Evolutionary conservation across 1,140 invertebrate species (phyloP).

Genomic region (Centruroides vittatus): DNA sequence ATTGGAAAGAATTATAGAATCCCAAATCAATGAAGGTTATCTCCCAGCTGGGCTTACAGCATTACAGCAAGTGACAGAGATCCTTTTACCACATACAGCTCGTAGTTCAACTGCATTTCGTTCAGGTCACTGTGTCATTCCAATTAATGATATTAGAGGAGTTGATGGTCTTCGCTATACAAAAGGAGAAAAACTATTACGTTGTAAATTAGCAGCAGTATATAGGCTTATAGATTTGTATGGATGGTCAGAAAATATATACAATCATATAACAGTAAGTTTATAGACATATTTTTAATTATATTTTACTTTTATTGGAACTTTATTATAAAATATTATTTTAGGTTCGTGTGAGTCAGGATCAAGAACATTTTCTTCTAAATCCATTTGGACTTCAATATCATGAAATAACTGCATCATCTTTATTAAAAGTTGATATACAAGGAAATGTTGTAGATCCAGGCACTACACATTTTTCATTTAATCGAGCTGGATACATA

Average conservation of each 20-base stretch:
- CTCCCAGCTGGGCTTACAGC: slow-evolving; percentile 61
- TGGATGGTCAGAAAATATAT: slow-evolving; percentile 83
- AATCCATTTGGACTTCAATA: slow-evolving; percentile 94
- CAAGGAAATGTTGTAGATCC: slow-evolving; percentile 52
- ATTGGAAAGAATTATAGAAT: slow-evolving; percentile 89
- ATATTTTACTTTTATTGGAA: background rate
- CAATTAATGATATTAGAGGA: slow-evolving; percentile 94
- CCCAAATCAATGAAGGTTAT: slow-evolving; percentile 64
- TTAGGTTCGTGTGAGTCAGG: slow-evolving; percentile 76
- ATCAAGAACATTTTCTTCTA: slow-evolving; percentile 89
- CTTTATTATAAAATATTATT: slow-evolving; percentile 11
- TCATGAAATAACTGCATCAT: slow-evolving; percentile 94
- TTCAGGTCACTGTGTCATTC: slow-evolving; percentile 53
- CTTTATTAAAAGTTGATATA: slow-evolving; percentile 90
- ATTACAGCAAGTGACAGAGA: slow-evolving; percentile 52
- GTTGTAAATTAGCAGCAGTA: slow-evolving; percentile 90
- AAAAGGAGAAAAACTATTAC: slow-evolving; percentile 84
- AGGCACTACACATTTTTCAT: slow-evolving; percentile 77
- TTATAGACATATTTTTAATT: background rate
- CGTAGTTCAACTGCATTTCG: slow-evolving; percentile 8
- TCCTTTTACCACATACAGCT: slow-evolving; percentile 17
- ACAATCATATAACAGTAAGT: slow-evolving; percentile 56
- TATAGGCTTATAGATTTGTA: slow-evolving; percentile 91
- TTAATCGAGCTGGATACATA: slow-evolving; percentile 59
- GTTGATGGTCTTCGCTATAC: slow-evolving; percentile 79